phyloP scores from a whole-genome alignment of 2,113 vertebrate species.

The Sarotherodon lohbergeri region DNA sequence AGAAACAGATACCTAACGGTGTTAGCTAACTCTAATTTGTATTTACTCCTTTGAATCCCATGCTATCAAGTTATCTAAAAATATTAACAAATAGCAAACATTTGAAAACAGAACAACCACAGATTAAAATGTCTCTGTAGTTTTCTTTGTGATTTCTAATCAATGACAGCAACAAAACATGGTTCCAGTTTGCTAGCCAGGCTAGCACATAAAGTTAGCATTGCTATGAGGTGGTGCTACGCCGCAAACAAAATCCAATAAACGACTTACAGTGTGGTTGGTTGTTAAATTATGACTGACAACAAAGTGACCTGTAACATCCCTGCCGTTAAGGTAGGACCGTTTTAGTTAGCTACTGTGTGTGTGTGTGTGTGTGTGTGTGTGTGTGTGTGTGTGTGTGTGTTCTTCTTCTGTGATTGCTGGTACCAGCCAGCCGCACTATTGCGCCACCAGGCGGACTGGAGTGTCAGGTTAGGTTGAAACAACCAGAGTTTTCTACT shows the following conservation, averaged over 20 bases:
- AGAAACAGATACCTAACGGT: not conserved
- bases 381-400: no score
- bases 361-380: no score
- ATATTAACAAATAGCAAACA: not conserved
- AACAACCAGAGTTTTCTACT: not conserved
- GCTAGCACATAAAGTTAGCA: not conserved
- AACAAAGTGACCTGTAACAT: not conserved
- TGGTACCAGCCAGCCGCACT: not conserved
- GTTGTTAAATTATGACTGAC: not conserved
- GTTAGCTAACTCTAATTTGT: not conserved
- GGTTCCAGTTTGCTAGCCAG: not conserved
- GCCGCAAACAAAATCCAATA: accelerated
- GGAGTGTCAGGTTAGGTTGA: not conserved
- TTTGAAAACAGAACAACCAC: not conserved
- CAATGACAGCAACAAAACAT: not conserved
- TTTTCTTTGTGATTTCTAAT: not conserved
- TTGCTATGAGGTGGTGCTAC: not conserved
- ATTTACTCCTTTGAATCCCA: not conserved
- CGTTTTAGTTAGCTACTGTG: not conserved
- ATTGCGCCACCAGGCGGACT: not conserved
- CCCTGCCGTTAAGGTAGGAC: not conserved
- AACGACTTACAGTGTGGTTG: not conserved
- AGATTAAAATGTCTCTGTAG: not conserved
- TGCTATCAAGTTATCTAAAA: accelerated
- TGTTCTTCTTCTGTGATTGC: not conserved